These are phyloP conservation scores for Styela plicata DNA, from an alignment of 23 tunicate genomes.

Conservation along the genomic window DNA sequence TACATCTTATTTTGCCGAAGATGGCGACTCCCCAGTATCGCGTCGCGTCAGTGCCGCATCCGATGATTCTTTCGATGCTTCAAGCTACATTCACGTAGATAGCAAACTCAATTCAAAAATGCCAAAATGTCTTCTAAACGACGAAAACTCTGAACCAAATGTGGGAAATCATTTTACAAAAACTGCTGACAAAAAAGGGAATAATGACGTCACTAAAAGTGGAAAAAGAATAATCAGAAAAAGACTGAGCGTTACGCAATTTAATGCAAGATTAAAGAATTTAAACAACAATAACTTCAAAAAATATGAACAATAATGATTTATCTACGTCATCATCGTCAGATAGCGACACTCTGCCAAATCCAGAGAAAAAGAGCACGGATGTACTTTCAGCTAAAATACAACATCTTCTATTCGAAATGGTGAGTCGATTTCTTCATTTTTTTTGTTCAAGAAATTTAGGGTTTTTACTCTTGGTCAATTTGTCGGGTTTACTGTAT, in stretches of 20 bases:
- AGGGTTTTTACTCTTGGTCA: no score
- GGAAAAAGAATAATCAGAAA: constrained; percentile 26
- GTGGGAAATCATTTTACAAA: constrained; percentile 24
- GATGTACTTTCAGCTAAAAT: constrained; percentile 53
- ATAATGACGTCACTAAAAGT: constrained; percentile 23
- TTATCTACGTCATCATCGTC: constrained; percentile 7
- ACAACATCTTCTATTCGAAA: constrained; percentile 53
- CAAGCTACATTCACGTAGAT: constrained; percentile 36
- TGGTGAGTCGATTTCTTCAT: no score
- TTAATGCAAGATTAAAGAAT: constrained; percentile 5
- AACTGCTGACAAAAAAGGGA: not conserved
- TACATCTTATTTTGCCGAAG: constrained; percentile 5
- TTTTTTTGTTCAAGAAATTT: no score
- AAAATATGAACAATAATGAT: not conserved
- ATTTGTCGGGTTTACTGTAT: no score
- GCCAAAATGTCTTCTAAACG: constrained; percentile 37
- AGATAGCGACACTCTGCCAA: constrained; percentile 7
- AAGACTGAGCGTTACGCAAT: constrained; percentile 19
- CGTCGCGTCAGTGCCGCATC: constrained; percentile 36
- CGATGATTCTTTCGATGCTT: constrained; percentile 34
- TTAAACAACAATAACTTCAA: constrained; percentile 22
- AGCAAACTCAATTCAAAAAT: constrained; percentile 37
- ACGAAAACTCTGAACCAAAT: constrained; percentile 13
- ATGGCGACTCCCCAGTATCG: not conserved
- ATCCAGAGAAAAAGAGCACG: constrained; percentile 28